These are phyloP conservation scores for Desoria tigrina DNA, from an alignment of 2,888 invertebrate genomes.

Conservation along the genomic window DNA sequence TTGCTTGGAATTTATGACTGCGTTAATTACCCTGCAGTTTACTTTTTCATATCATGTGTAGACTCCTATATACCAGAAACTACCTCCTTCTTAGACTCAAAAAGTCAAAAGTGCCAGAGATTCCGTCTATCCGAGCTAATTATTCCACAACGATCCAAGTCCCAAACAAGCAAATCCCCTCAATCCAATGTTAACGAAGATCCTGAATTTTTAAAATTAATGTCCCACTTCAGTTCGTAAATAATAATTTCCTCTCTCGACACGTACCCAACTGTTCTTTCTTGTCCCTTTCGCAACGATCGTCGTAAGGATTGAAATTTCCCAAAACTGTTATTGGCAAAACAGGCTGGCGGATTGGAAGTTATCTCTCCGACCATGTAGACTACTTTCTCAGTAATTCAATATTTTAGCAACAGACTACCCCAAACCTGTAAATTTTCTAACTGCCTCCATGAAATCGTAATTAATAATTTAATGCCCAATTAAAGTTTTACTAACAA, in stretches of 20 bases:
- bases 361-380: no score
- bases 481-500: no score
- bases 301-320: not conserved
- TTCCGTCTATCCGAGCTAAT: not conserved
- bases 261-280: not conserved
- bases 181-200: not conserved
- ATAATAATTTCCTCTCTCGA: not conserved
- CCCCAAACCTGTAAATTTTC: no score
- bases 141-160: not conserved
- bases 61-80: not conserved
- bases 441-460: no score
- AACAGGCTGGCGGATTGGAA: no score
- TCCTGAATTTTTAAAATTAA: conserved; percentile 18
- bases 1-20: conserved; percentile 51
- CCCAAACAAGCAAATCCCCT: no score
- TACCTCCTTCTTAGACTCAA: not conserved
- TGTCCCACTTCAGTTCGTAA: conserved; percentile 2
- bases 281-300: not conserved
- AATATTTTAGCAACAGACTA: no score
- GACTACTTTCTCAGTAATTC: no score
- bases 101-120: not conserved
- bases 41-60: conserved; percentile 9
- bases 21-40: conserved; percentile 47
- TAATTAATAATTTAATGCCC: no score
- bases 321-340: not conserved